Conservation (phyloP, 2,113 vertebrate species). For the Oncorhynchus mykiss region DNA sequence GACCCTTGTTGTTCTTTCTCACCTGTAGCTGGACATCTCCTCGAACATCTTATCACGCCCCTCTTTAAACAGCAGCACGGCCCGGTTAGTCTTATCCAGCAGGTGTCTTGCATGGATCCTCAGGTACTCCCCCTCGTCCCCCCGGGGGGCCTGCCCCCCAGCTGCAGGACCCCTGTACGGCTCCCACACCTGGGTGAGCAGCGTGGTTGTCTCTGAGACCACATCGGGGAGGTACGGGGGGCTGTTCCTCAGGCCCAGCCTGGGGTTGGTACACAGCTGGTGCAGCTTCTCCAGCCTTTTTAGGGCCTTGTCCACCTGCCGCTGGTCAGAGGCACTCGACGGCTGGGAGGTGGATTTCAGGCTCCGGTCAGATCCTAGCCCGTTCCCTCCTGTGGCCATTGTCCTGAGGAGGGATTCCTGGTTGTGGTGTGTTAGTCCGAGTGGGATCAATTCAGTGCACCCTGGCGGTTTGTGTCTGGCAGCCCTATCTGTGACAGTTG, state of each 20-base stretch:
- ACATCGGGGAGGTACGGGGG: constrained; percentile 79
- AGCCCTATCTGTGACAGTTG: neutral
- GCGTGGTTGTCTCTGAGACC: constrained; percentile 57
- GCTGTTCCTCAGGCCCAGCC: constrained; percentile 68
- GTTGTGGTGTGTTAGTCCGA: constrained; percentile 10
- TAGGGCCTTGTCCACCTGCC: constrained; percentile 63
- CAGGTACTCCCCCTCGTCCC: constrained; percentile 70
- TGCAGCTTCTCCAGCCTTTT: constrained; percentile 70
- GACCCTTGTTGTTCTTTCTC: neutral
- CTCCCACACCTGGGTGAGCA: constrained; percentile 69
- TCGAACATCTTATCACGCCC: constrained; percentile 76
- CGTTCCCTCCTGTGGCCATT: constrained; percentile 58
- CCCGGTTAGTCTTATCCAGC: constrained; percentile 75
- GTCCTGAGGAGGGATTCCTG: neutral
- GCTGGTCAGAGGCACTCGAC: constrained; percentile 43
- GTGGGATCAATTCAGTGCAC: neutral
- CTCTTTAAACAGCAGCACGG: constrained; percentile 72
- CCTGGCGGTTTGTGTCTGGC: constrained; percentile 3
- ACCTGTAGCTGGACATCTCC: constrained; percentile 77
- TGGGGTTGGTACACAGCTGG: constrained; percentile 58
- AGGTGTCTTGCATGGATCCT: constrained; percentile 74
- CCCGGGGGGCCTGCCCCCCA: constrained; percentile 5
- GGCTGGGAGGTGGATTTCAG: constrained; percentile 13
- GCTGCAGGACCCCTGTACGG: constrained; percentile 40
- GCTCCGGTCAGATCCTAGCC: constrained; percentile 25